Conservation (phyloP, 1,140 invertebrate genomes). For the Lepeophtheirus salmonis region DNA sequence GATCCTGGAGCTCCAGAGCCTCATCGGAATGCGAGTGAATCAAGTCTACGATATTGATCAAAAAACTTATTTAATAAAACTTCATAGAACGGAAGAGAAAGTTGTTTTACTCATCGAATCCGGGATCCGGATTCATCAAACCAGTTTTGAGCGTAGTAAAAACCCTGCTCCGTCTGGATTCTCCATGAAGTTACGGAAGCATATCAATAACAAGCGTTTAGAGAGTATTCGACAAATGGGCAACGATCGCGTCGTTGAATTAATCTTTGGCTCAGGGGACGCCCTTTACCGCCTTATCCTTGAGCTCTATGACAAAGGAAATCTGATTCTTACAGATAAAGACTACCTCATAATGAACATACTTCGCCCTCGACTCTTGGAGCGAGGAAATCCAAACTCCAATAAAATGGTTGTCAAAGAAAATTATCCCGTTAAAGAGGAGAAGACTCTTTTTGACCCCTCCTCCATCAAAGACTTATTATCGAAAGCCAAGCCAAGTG, state of each 20-base stretch:
- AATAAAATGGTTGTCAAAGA: conserved; percentile 60
- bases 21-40: conserved; percentile 76
- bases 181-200: conserved; percentile 96
- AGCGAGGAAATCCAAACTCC: no score
- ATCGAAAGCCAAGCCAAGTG: conserved; percentile 44
- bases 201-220: conserved; percentile 83
- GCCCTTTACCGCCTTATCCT: conserved; percentile 87
- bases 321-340: conserved; percentile 81
- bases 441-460: conserved; percentile 38
- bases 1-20: conserved; percentile 1
- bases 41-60: conserved; percentile 96
- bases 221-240: conserved; percentile 69
- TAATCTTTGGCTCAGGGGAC: conserved; percentile 86
- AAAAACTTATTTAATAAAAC: conserved; percentile 85
- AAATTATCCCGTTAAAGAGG: conserved; percentile 62
- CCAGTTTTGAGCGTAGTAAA: conserved; percentile 95
- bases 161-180: conserved; percentile 74
- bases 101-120: conserved; percentile 77
- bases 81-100: conserved; percentile 80
- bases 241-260: conserved; percentile 64
- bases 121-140: conserved; percentile 76
- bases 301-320: conserved; percentile 91
- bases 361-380: background rate
- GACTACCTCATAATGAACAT: conserved; percentile 57
- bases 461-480: conserved; percentile 31